These are phyloP conservation scores for Chironomus tentans DNA, from an alignment of 2,888 invertebrate species.

Conservation along the genomic window DNA sequence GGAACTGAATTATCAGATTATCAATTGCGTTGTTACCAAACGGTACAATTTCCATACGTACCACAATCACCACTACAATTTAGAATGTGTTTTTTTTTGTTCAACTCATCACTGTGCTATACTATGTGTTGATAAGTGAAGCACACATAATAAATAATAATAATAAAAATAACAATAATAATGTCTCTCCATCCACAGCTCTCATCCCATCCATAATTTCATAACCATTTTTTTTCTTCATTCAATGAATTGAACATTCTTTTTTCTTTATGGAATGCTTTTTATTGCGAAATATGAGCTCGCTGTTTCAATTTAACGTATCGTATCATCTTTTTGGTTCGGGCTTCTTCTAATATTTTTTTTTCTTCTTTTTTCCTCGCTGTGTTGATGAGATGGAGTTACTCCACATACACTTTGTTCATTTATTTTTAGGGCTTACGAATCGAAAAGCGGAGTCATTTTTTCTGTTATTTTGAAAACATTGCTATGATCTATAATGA, in stretches of 20 bases:
- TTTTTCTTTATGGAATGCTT: conserved; percentile 4
- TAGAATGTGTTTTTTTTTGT: no score
- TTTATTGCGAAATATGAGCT: conserved; percentile 8
- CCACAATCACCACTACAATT: no score
- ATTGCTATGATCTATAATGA: no score
- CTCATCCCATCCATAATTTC: neutral
- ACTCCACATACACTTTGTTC: no score
- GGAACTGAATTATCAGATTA: neutral
- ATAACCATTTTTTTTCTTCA: neutral
- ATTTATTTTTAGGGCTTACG: no score
- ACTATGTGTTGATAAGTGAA: neutral
- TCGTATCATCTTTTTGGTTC: neutral
- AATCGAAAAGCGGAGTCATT: no score
- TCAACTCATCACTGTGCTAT: no score
- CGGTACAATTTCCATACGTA: neutral
- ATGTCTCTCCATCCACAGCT: neutral
- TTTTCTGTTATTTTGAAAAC: no score
- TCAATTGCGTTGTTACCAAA: neutral
- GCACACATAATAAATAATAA: neutral
- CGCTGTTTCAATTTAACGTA: conserved; percentile 6
- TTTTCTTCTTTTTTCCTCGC: neutral
- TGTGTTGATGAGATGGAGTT: no score
- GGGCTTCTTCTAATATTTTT: neutral
- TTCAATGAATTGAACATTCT: conserved; percentile 11
- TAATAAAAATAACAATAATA: neutral